Percentiles rank a stretch among this genome's conserved stretches.
Evolutionary conservation across 2,888 invertebrate species (phyloP).

Genomic region (Panopea generosa): DNA sequence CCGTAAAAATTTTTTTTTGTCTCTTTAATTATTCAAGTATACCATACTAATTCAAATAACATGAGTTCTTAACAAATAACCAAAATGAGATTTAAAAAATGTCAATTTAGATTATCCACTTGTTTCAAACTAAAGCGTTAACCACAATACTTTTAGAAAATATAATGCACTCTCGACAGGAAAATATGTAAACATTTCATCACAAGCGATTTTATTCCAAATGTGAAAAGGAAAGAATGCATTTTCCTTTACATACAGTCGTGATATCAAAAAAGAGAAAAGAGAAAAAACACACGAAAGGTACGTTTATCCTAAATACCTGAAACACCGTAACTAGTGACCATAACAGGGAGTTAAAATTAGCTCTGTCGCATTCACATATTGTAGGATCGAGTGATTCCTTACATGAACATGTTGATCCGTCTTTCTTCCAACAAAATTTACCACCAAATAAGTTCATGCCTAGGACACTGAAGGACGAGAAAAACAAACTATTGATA

Average conservation of each 20-base stretch:
- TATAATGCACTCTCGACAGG: not conserved
- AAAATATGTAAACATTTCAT: not conserved
- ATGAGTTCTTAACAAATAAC: no score
- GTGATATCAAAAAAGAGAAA: constrained; percentile 24
- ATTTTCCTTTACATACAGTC: constrained; percentile 5
- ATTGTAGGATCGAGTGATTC: constrained; percentile 89
- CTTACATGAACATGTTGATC: constrained; percentile 92
- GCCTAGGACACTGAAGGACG: constrained; percentile 98
- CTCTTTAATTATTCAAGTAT: no score
- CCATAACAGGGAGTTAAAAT: constrained; percentile 86
- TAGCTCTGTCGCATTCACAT: constrained; percentile 85
- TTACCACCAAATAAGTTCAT: constrained; percentile 99
- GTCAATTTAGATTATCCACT: no score
- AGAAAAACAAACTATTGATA: constrained; percentile 49
- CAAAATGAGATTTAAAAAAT: no score
- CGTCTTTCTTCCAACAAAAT: constrained; percentile 95
- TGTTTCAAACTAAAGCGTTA: no score
- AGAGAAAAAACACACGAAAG: constrained; percentile 19
- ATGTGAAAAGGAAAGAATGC: constrained; percentile 17
- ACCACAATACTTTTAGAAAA: no score
- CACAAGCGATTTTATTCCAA: not conserved
- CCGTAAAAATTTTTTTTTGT: no score
- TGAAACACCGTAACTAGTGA: constrained; percentile 86
- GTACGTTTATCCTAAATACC: constrained; percentile 70
- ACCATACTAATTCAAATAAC: no score